phyloP scores from a whole-genome alignment of 1,140 invertebrate species.

The Ostrea edulis region DNA sequence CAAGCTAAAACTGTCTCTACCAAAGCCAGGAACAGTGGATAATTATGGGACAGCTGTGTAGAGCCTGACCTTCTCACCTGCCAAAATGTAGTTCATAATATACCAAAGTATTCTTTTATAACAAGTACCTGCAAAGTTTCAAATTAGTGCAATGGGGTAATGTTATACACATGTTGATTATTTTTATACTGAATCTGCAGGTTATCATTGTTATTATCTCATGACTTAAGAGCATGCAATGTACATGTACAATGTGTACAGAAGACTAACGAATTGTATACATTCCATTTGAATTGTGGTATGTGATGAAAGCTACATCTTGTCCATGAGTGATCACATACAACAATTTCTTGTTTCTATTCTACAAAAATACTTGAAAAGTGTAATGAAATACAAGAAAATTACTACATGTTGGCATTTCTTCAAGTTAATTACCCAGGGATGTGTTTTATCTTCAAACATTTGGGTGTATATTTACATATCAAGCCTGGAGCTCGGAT shows the following conservation, averaged over 20 bases:
- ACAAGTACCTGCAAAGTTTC: background rate
- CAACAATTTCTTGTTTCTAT: background rate
- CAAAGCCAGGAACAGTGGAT: constrained; percentile 57
- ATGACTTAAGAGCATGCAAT: background rate
- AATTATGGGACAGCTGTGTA: constrained; percentile 55
- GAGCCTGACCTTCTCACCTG: background rate
- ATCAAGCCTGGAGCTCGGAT: background rate
- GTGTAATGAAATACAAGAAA: background rate
- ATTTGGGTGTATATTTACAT: constrained; percentile 35
- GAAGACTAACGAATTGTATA: background rate
- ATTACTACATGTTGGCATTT: constrained; percentile 26
- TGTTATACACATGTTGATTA: background rate
- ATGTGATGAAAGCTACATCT: background rate
- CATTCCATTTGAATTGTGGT: constrained; percentile 17
- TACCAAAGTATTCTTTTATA: constrained; percentile 27
- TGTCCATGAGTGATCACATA: background rate
- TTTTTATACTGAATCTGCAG: background rate
- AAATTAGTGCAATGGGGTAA: constrained; percentile 11
- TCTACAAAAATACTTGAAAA: background rate
- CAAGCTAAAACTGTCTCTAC: constrained; percentile 54
- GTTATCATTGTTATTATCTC: constrained; percentile 12
- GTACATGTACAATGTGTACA: background rate
- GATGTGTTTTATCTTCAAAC: constrained; percentile 33
- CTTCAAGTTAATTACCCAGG: constrained; percentile 22
- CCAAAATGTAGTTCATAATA: constrained; percentile 43